phyloP scores from a whole-genome alignment of 2,113 vertebrate genomes.

The Sakesphorus luctuosus region DNA sequence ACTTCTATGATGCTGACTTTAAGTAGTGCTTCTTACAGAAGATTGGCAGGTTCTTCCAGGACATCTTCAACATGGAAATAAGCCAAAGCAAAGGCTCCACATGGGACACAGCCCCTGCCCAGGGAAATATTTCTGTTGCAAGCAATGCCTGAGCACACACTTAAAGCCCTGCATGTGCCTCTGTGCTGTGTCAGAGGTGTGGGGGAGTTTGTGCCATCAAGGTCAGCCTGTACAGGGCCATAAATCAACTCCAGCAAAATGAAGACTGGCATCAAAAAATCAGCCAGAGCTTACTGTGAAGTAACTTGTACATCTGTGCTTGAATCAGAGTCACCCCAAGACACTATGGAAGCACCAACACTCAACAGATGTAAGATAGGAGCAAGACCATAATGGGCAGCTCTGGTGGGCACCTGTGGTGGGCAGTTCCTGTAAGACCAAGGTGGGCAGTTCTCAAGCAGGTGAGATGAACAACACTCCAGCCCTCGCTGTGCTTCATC shows the following conservation, averaged over 20 bases:
- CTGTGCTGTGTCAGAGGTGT: neutral
- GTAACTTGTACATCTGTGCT: neutral
- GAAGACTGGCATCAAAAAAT: neutral
- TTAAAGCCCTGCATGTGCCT: neutral
- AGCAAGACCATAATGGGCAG: neutral
- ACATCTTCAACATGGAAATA: neutral
- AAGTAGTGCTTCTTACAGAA: neutral
- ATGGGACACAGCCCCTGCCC: accelerated
- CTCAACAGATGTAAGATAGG: neutral
- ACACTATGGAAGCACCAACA: neutral
- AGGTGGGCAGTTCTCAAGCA: neutral
- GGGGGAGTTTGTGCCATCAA: neutral
- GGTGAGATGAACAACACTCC: accelerated
- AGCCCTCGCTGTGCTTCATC: neutral
- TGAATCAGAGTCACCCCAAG: neutral
- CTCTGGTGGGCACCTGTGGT: neutral
- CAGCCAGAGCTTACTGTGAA: neutral
- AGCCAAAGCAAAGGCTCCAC: neutral
- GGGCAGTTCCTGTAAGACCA: neutral
- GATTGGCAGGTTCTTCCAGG: neutral
- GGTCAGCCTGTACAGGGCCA: neutral
- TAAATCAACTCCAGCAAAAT: neutral
- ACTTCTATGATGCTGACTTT: neutral
- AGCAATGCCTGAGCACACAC: neutral
- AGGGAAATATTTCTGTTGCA: neutral